Conservation (phyloP, 2,797 vertebrate genomes). For the Octomys mimax region DNA sequence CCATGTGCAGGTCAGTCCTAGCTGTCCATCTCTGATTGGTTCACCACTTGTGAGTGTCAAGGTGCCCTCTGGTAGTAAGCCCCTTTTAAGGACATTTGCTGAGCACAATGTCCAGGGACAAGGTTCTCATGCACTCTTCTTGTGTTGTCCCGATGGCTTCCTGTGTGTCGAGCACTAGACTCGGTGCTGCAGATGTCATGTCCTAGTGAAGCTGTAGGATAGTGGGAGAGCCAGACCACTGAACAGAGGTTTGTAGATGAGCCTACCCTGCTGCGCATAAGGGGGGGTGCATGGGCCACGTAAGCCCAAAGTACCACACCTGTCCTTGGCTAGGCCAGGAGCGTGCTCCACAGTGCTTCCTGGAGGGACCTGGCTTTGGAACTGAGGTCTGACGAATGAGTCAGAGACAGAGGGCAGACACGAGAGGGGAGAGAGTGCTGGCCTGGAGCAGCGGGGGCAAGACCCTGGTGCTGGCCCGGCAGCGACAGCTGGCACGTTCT, state of each 20-base stretch:
- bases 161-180: background rate
- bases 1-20: conserved; percentile 30
- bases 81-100: background rate
- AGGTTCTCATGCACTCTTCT: background rate
- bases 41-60: conserved; percentile 60
- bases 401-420: background rate
- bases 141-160: background rate
- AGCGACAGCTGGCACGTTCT: background rate
- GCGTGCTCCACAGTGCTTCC: background rate
- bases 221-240: background rate
- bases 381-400: background rate
- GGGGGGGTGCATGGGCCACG: background rate
- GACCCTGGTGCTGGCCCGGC: background rate
- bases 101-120: background rate
- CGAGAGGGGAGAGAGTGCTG: background rate
- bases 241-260: background rate
- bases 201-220: background rate
- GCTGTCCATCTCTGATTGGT: conserved; percentile 61
- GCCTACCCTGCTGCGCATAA: background rate
- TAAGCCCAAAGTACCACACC: background rate
- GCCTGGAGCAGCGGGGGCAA: background rate
- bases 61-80: background rate
- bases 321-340: background rate
- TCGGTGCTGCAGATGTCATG: background rate
- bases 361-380: conserved; percentile 30